Conservation (phyloP, 1,140 invertebrate genomes). For the Pseudomyrmex sp. region DNA sequence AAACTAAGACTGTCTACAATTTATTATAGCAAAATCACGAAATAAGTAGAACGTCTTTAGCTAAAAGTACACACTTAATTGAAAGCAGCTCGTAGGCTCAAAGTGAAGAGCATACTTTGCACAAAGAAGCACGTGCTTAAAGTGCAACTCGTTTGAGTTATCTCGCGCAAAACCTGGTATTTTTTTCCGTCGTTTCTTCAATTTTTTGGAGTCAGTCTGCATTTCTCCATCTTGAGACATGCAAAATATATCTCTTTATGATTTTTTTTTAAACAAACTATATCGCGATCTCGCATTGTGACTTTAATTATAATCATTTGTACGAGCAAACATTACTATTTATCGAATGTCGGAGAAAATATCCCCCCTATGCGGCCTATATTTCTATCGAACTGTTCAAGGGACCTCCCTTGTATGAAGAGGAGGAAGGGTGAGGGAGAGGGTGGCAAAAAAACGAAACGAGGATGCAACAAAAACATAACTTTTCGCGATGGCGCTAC, state of each 20-base stretch:
- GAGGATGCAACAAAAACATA: slow-evolving; percentile 73
- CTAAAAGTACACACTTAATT: slow-evolving; percentile 70
- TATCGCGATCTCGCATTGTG: too few species aligned
- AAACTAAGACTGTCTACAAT: background rate
- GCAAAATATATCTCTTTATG: too few species aligned
- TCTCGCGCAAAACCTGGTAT: too few species aligned
- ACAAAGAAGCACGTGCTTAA: too few species aligned
- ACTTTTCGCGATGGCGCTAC: slow-evolving; percentile 72
- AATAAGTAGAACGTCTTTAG: slow-evolving; percentile 60
- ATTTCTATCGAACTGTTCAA: slow-evolving; percentile 70
- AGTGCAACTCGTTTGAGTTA: too few species aligned
- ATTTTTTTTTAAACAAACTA: too few species aligned
- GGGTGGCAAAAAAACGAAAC: slow-evolving; percentile 70
- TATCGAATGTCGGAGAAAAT: slow-evolving; percentile 73
- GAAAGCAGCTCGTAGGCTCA: slow-evolving; percentile 67
- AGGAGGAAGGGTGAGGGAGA: slow-evolving; percentile 14
- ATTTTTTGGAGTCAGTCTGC: too few species aligned
- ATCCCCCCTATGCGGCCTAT: slow-evolving; percentile 66
- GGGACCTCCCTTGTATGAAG: slow-evolving; percentile 54
- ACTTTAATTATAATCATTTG: slow-evolving; percentile 62
- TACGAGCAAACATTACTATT: slow-evolving; percentile 72
- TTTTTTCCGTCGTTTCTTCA: too few species aligned
- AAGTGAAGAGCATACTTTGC: slow-evolving; percentile 68
- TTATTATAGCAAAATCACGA: slow-evolving; percentile 32
- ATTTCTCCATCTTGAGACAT: too few species aligned